phyloP scores from a whole-genome alignment of 1,140 invertebrate species.

The Zaprionus ornatus region DNA sequence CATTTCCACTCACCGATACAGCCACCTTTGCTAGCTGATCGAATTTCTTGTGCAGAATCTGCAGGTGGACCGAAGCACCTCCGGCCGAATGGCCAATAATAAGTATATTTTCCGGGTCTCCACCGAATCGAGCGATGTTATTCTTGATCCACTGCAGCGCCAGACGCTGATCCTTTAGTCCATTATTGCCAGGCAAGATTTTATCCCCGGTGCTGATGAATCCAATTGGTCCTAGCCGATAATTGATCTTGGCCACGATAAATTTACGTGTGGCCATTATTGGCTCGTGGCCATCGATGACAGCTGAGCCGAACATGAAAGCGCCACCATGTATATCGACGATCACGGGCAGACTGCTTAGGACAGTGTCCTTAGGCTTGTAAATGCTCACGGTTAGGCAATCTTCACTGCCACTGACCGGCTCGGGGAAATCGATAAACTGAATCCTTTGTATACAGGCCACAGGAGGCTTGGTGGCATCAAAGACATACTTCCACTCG shows the following conservation, averaged over 20 bases:
- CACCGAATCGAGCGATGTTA: conserved; percentile 86
- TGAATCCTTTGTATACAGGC: conserved; percentile 49
- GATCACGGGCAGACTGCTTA: neutral
- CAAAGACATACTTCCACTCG: conserved; percentile 33
- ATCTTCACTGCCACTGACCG: conserved; percentile 69
- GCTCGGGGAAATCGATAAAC: conserved; percentile 25
- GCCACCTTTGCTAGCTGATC: conserved; percentile 49
- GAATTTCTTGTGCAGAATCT: conserved; percentile 86
- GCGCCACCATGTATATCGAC: neutral
- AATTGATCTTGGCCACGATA: conserved; percentile 87
- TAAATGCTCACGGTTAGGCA: conserved; percentile 81
- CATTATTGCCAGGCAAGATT: conserved; percentile 86
- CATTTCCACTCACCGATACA: conserved; percentile 63
- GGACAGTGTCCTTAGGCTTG: conserved; percentile 30
- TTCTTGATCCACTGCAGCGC: conserved; percentile 87
- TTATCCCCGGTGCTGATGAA: conserved; percentile 85
- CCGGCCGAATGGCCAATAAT: conserved; percentile 86
- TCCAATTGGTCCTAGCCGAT: conserved; percentile 87
- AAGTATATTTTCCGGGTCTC: conserved; percentile 86
- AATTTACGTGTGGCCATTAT: neutral
- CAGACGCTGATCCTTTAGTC: conserved; percentile 87
- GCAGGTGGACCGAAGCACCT: conserved; percentile 86
- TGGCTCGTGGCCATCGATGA: neutral
- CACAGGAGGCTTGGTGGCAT: conserved; percentile 33
- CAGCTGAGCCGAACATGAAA: neutral